Conservation (phyloP, 2,113 vertebrate species). For the Zootoca vivipara region DNA sequence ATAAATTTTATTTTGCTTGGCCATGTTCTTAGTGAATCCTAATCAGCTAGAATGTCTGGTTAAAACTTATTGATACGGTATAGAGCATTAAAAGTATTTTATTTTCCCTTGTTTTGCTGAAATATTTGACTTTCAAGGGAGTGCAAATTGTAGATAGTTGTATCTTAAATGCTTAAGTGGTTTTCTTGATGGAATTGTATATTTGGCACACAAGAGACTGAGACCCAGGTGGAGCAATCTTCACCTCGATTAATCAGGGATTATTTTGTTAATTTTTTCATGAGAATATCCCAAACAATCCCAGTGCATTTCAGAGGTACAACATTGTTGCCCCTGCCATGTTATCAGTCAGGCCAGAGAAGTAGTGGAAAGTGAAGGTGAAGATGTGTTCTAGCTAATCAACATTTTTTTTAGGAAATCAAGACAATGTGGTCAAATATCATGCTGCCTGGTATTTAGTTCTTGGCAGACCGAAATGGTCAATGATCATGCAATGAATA, state of each 20-base stretch:
- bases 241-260: constrained; percentile 15
- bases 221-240: constrained; percentile 14
- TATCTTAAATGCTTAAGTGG: constrained; percentile 9
- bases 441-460: neutral
- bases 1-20: constrained; percentile 7
- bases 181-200: constrained; percentile 9
- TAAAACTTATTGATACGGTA: neutral
- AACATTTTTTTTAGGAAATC: neutral
- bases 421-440: neutral
- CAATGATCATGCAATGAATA: neutral
- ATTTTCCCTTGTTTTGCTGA: neutral
- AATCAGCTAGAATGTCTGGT: neutral
- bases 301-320: neutral
- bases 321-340: neutral
- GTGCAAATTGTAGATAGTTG: neutral
- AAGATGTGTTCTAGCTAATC: neutral
- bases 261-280: constrained; percentile 35
- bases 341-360: neutral
- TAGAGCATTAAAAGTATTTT: neutral
- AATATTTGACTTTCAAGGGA: constrained; percentile 3
- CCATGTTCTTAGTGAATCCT: constrained; percentile 10
- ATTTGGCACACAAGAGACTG: constrained; percentile 2
- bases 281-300: neutral
- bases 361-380: neutral
- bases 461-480: neutral